Evolutionary conservation across 1,140 invertebrate species (phyloP), one percentile per base, ranked within the genome.

Genomic region (Drosophila ficusphila): DNA sequence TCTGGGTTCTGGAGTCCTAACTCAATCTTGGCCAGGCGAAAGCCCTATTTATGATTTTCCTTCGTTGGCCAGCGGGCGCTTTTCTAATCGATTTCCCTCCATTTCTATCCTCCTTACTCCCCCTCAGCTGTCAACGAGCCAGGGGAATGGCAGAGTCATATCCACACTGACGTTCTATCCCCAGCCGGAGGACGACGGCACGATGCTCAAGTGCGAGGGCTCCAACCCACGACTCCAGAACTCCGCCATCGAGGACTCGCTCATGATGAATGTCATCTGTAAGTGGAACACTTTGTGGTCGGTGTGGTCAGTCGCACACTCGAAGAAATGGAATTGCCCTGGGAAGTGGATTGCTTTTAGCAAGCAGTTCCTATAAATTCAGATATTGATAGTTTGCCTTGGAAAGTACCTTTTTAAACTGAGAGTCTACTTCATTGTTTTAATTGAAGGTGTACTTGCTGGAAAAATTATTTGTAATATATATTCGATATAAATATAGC

Each of bases 211-310:
- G 83, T 98, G 97, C 90, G 94, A 95, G 69, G 97, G 96, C 0
- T 95, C 96, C 86, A 98, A 98, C 93, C 95, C 95, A 8, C 93
- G 93, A 23, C 92, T 97, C 25, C 93, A 94, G 25, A 94, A 94
- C 34, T 94, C 95, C 44, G 94, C 93, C 56, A 92, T 97, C 33
- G 96, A 97, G 83, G 96, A 97, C 89, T 94, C 94, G 31, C 95
- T 97, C 89, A 94, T 94, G 72, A 92, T 98, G 52, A 96, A 97
- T 91, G 95, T 98, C 77, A 95, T 97, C 57, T 97, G 96, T 97
- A 93, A 97, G 96, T 96, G 44, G 29, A 62, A 39, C 38, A 25
- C 12, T 36, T 21, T 44, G 34, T 33, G 8, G 2, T 7, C n/a
- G n/a, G n/a, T n/a, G n/a, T n/a, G n/a, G n/a, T n/a, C n/a, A n/a